Conservation (phyloP, 1,140 invertebrate genomes). For the Cyphomyrmex costatus region DNA sequence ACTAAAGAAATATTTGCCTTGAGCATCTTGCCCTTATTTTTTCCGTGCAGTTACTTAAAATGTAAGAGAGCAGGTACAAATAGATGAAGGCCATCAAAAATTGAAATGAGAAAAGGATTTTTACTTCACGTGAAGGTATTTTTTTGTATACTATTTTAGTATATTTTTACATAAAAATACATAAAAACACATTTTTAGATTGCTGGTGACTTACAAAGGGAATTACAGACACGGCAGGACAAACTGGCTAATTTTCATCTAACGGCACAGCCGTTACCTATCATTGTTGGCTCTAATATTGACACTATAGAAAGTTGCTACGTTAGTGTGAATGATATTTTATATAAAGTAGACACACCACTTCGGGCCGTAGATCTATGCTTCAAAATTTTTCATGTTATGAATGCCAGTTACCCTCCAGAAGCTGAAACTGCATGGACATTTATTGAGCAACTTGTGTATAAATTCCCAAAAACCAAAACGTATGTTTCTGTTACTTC, state of each 20-base stretch:
- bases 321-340: neutral
- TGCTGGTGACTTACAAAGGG: conserved; percentile 1
- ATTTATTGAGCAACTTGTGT: conserved; percentile 5
- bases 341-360: conserved; percentile 11
- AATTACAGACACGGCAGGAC: neutral
- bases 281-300: conserved; percentile 4
- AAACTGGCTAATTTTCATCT: conserved; percentile 6
- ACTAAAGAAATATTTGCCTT: conserved; percentile 10
- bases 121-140: conserved; percentile 8
- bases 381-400: conserved; percentile 4
- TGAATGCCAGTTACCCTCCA: conserved; percentile 5
- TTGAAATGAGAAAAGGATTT: conserved; percentile 8
- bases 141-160: conserved; percentile 1
- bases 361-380: neutral
- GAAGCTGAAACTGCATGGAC: conserved; percentile 4
- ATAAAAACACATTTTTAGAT: neutral
- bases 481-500: conserved; percentile 4
- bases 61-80: neutral
- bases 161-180: neutral
- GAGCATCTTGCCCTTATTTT: conserved; percentile 7
- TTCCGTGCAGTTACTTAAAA: conserved; percentile 6
- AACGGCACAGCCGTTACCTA: neutral
- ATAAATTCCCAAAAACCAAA: neutral
- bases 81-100: conserved; percentile 7
- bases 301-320: conserved; percentile 1